Base-by-base conservation (phyloP, 2,888 invertebrate genomes). In the Zaprionus bogoriensis region DNA sequence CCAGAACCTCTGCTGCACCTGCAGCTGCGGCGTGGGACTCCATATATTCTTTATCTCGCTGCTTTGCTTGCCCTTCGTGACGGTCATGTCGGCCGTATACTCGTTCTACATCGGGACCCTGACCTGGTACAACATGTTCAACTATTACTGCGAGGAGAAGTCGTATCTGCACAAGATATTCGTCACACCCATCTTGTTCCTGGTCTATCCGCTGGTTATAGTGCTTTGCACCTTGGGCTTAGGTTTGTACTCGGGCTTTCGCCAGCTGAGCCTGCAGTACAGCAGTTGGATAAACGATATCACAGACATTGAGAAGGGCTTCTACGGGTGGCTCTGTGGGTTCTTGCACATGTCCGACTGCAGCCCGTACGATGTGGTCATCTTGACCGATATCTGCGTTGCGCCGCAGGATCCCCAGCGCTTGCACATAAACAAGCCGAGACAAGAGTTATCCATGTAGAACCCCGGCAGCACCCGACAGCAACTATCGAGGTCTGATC, bases 121-220 rank as follows among this genome's bases (percentile, higher is more conserved):
- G 78, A 94, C 95, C 45, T 95, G 95, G 95, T 95, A 95, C 86
- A 95, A 95, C 78, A 92, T 95, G 67, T 94, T 95, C 84, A 92
- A 93, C 41, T 94, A 94, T 85, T 93, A 94, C 53, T 94, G 93
- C 57, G 95, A 95, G 83, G 94, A 94, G 78, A 92, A 93, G 74
- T 93, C 92, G 47, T 92, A 94, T 73, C 89, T 93, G 57, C 93
- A 93, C 82, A 93, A 93, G 86, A 90, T 94, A 9, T 90, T 94
- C 36, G 90, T 95, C 64, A 93, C 95, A 32, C 95, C 95, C 0
- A 79, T 95, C 48, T 92, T 95, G 9, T 93, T 95, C 78, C 88
- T 95, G 36, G 91, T 93, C 19, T 95, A 95, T 90, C 95, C 95
- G 25, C 92, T 95, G 88, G 92, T 94, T 77, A 95, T 95, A 69